Conservation (phyloP, 2,888 invertebrate genomes). For the Leptothorax acervorum region DNA sequence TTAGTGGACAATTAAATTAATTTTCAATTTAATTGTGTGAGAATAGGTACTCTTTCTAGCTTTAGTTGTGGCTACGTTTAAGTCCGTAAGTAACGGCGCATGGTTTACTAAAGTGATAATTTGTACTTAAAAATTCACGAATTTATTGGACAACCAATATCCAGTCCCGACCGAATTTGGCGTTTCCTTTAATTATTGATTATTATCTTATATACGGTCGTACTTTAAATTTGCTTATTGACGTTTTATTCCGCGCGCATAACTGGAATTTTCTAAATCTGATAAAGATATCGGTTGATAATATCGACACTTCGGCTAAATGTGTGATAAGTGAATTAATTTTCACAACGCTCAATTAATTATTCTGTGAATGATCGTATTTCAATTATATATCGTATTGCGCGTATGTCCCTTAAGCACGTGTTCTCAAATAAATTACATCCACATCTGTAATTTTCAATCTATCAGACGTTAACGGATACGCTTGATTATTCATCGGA, state of each 20-base stretch:
- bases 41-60: too few relatives aligned
- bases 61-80: too few relatives aligned
- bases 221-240: too few relatives aligned
- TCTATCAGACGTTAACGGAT: slow-evolving; percentile 3
- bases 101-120: too few relatives aligned
- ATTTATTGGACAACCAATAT: too few relatives aligned
- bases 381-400: not conserved
- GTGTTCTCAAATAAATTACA: slow-evolving; percentile 21
- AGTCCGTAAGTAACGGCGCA: too few relatives aligned
- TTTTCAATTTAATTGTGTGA: too few relatives aligned
- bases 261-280: not conserved
- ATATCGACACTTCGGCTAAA: not conserved
- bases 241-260: not conserved
- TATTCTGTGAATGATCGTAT: not conserved
- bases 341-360: not conserved
- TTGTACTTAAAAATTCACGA: too few relatives aligned
- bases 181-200: too few relatives aligned
- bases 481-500: slow-evolving; percentile 36
- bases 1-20: too few relatives aligned
- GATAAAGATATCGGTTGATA: not conserved
- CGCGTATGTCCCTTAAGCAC: not conserved
- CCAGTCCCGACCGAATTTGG: too few relatives aligned
- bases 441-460: slow-evolving; percentile 40
- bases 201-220: too few relatives aligned
- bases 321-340: not conserved